Evolutionary conservation across 2,113 vertebrate genomes (phyloP).

Genomic region (Colossoma macropomum): DNA sequence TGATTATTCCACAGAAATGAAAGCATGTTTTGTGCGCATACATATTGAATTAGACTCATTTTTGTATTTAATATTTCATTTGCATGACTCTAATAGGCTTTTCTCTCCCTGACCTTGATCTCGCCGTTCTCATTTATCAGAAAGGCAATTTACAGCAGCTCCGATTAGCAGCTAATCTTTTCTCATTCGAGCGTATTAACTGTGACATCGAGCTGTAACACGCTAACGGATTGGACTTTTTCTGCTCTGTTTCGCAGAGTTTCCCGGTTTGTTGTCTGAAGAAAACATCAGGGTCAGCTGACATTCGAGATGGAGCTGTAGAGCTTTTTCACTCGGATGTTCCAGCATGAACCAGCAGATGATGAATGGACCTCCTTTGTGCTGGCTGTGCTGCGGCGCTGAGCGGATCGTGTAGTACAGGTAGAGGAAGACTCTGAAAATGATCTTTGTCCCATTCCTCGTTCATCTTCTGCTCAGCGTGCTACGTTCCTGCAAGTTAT

Average conservation of each 20-base stretch:
- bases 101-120: background rate
- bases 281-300: background rate
- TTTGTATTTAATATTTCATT: constrained; percentile 30
- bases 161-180: constrained; percentile 11
- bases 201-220: too few relatives aligned
- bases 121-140: background rate
- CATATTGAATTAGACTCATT: constrained; percentile 34
- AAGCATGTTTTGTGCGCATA: background rate
- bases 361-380: constrained; percentile 11
- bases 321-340: background rate
- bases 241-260: background rate
- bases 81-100: background rate
- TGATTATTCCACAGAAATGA: background rate
- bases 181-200: background rate
- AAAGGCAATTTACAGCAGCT: constrained; percentile 10
- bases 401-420: background rate
- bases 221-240: background rate
- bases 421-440: background rate
- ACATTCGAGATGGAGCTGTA: background rate
- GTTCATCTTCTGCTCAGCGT: background rate
- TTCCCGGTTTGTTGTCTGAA: background rate
- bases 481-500: background rate
- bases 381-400: background rate
- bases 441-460: background rate
- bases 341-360: background rate